Evolutionary conservation across 2,113 vertebrate species (phyloP).

Genomic region (Stictonetta naevosa): DNA sequence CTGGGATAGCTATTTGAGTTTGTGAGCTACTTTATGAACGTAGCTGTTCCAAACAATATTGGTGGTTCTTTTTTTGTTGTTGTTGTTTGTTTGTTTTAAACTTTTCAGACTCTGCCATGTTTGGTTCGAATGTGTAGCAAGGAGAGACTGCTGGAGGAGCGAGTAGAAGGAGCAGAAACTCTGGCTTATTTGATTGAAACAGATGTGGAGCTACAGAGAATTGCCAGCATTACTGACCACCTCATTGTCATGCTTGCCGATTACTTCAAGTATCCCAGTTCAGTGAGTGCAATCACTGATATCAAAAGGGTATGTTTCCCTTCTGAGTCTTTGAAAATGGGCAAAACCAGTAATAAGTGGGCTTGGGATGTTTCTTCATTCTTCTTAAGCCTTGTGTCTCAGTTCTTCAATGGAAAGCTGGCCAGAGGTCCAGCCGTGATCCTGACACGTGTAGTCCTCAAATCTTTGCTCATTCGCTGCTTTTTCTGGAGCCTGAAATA

Average conservation of each 20-base stretch:
- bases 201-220: slow-evolving; percentile 95
- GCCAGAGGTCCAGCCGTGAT: neutral
- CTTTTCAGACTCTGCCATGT: slow-evolving; percentile 91
- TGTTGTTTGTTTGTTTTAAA: neutral
- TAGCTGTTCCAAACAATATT: neutral
- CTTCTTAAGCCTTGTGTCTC: neutral
- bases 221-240: slow-evolving; percentile 96
- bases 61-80: neutral
- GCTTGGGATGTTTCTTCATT: neutral
- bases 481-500: neutral
- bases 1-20: neutral
- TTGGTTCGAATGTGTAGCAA: slow-evolving; percentile 99
- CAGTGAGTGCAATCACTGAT: slow-evolving; percentile 97
- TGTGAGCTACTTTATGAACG: neutral
- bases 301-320: slow-evolving; percentile 92
- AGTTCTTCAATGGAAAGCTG: neutral
- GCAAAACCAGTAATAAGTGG: neutral
- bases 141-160: slow-evolving; percentile 93
- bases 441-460: neutral
- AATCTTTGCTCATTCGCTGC: neutral
- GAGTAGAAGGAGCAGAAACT: slow-evolving; percentile 96
- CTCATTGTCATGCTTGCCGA: slow-evolving; percentile 96
- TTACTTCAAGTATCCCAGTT: slow-evolving; percentile 99
- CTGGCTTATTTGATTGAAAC: slow-evolving; percentile 97
- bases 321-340: neutral